Evolutionary conservation across 2,888 invertebrate genomes (phyloP), one percentile per base, ranked within the genome.

Genomic region (Meiosimyza platycephala): DNA sequence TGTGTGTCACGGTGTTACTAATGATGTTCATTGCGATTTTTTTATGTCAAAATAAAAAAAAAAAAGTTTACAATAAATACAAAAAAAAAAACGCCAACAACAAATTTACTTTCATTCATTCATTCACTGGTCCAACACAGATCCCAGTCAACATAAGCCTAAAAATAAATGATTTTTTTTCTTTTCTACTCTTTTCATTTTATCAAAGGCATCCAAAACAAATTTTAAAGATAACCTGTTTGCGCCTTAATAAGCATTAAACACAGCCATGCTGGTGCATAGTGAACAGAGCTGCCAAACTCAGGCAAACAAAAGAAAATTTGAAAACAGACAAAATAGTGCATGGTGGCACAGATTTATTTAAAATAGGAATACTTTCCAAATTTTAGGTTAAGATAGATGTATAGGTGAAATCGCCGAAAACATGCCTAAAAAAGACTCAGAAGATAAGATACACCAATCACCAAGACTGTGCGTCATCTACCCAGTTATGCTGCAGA

Each of bases 81-180:
- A n/a, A n/a, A n/a, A 22, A 22, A 11, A 55, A 40, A 47, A 66
- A 33, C 47, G 18, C 15, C 18, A 57, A 47, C 18, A 67, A 57
- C 57, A 48, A 57, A 50, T 28, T 33, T 60, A 60, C 65, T 65
- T 65, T 65, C 65, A 65, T 65, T 65, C 65, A 65, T 65, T 11
- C 52, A 64, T 15, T 48, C 63, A n/a, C 6, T 47, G n/a, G n/a
- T 28, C 40, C 33, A 11, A 15, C 28, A 40, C 18, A 7, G 47
- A n/a, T 40, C 16, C n/a, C 40, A 13, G 15, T 16, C 63, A 13
- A 63, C 18, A 64, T 60, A 13, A 22, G 40, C 28, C 12, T 33
- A 33, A 13, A 60, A 60, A 40, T 60, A 60, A 40, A 40, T 40
- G 40, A 9, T 6, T 40, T 40, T 40, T 40, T 40, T 40, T n/a